Base-by-base conservation (phyloP, 2,888 invertebrate genomes). In the Fissipunctia ypsillon region DNA sequence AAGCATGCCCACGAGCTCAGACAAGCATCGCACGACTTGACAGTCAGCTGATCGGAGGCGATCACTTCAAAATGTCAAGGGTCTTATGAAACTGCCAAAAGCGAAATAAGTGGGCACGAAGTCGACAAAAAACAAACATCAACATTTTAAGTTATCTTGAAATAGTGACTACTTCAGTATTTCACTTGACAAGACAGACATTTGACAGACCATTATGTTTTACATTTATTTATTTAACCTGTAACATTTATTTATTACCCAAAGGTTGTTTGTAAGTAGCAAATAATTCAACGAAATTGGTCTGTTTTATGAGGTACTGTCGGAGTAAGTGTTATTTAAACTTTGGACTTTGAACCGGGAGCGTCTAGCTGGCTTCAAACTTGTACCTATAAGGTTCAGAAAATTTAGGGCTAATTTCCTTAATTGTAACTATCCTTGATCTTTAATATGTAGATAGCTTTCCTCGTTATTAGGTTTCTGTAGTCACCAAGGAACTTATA, bases 1-100 rank as follows among this genome's bases (percentile, higher is more conserved):
- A 74, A 77, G 73, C 69, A 67, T 63, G 68, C 38, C 41, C 64
- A 63, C 73, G 38, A 71, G 73, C 45, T 79, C 48, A 54, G 80
- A 75, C 72, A 60, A 72, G 69, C 71, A 63, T 56, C 67, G 45
- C 84, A 78, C 75, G 80, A 81, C 85, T 83, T 83, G 84, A 82
- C 76, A 80, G 81, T 78, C 83, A 79, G 80, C 79, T 88, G 84
- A 84, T 87, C 76, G 75, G 63, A 74, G 77, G 52, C 61, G 65
- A 75, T 83, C 77, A 65, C 57, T 80, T 50, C 41, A 84, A 50
- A 87, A 85, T 84, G 86, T 84, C 85, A 85, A 78, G 78, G 72
- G 68, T 59, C 56, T 78, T 76, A 68, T 63, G 60, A 71, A 76
- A 72, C 73, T 69, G 70, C 43, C 68, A 71, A 84, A 69, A 63